phyloP scores from a whole-genome alignment of 2,888 invertebrate genomes.

The Oscheius onirici region DNA sequence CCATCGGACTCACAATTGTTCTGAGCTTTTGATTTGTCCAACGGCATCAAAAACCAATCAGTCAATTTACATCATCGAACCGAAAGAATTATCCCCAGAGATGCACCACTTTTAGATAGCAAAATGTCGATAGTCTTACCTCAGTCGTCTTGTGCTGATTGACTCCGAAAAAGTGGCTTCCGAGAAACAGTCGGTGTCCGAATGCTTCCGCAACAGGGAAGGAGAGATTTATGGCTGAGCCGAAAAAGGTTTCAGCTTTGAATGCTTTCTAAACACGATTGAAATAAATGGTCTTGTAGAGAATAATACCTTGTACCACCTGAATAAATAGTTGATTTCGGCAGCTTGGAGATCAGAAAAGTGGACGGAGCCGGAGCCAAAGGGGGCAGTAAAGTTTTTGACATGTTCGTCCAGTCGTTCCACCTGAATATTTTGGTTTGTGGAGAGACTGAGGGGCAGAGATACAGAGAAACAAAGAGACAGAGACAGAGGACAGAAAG shows the following conservation, averaged over 20 bases:
- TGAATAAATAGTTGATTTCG: constrained; percentile 55
- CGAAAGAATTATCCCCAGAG: too few relatives aligned
- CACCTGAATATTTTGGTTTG: constrained; percentile 39
- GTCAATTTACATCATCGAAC: too few relatives aligned
- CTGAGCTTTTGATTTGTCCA: too few relatives aligned
- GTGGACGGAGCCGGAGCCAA: constrained; percentile 37
- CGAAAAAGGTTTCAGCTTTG: constrained; percentile 41
- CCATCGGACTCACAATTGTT: too few relatives aligned
- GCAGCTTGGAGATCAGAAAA: constrained; percentile 46
- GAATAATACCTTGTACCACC: constrained; percentile 46
- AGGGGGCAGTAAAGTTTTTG: constrained; percentile 43
- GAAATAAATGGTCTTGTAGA: background rate
- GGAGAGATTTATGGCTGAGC: constrained; percentile 45
- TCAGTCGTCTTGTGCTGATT: constrained; percentile 35
- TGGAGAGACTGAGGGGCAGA: background rate
- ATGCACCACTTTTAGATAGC: background rate
- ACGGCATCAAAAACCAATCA: too few relatives aligned
- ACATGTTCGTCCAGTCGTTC: constrained; percentile 56
- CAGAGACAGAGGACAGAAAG: too few relatives aligned
- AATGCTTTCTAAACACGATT: constrained; percentile 22
- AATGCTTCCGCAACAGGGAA: constrained; percentile 59
- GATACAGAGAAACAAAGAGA: too few relatives aligned
- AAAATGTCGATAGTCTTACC: background rate
- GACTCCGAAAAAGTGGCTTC: constrained; percentile 67
- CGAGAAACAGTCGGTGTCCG: constrained; percentile 54